Evolutionary conservation across 2,888 invertebrate species (phyloP).

Genomic region (Chymomyza fuscimana): DNA sequence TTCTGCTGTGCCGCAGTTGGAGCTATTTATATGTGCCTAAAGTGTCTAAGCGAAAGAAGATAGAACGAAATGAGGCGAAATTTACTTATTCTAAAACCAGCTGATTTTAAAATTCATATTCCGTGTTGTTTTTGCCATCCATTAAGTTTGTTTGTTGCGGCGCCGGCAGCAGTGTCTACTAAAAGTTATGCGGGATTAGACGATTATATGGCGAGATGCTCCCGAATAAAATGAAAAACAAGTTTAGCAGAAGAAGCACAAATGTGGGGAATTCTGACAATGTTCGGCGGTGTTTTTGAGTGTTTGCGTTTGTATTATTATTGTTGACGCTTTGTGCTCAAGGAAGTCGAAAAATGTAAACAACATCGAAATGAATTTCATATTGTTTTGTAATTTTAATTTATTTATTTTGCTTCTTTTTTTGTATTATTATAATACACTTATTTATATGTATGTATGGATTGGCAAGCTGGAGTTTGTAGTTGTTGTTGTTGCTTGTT

Average conservation of each 20-base stretch:
- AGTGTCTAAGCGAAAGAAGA: background rate
- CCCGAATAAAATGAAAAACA: constrained; percentile 33
- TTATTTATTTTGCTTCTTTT: constrained; percentile 10
- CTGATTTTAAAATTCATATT: constrained; percentile 38
- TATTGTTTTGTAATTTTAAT: constrained; percentile 32
- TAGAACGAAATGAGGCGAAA: constrained; percentile 8
- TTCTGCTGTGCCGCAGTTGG: constrained; percentile 36
- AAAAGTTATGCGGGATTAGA: background rate
- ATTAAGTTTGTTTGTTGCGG: constrained; percentile 2
- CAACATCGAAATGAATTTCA: constrained; percentile 26
- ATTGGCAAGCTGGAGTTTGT: constrained; percentile 11
- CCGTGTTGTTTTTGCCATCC: constrained; percentile 18
- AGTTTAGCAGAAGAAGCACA: constrained; percentile 63
- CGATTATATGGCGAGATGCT: constrained; percentile 17
- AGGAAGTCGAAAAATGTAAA: constrained; percentile 47
- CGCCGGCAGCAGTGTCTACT: background rate
- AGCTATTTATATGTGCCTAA: constrained; percentile 57
- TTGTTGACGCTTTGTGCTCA: background rate
- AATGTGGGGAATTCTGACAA: constrained; percentile 46
- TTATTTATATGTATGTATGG: constrained; percentile 32
- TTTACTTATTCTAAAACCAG: constrained; percentile 26
- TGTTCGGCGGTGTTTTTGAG: background rate
- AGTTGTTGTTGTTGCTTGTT: background rate
- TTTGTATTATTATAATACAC: constrained; percentile 13
- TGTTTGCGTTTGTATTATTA: background rate